These are phyloP conservation scores for Drosophila eugracilis DNA, from an alignment of 1,140 invertebrate genomes.

Conservation along the genomic window DNA sequence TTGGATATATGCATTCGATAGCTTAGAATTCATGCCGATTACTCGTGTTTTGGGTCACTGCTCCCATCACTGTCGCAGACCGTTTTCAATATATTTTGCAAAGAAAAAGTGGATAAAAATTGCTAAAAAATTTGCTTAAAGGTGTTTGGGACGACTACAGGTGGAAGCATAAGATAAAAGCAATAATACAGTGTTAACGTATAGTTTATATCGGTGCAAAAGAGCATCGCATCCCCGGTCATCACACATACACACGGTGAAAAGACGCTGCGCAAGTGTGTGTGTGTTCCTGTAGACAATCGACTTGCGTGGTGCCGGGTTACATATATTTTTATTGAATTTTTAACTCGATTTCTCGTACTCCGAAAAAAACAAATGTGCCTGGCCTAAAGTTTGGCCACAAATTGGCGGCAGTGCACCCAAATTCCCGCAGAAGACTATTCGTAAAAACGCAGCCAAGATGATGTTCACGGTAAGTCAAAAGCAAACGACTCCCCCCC, in stretches of 20 bases:
- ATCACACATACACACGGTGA: constrained; percentile 45
- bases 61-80: constrained; percentile 34
- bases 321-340: constrained; percentile 77
- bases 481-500: constrained; percentile 8
- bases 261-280: constrained; percentile 50
- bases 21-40: not conserved
- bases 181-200: not conserved
- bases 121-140: not conserved
- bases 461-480: constrained; percentile 84
- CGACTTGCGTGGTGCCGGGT: constrained; percentile 80
- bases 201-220: not conserved
- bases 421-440: constrained; percentile 45
- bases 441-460: constrained; percentile 31
- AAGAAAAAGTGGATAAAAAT: constrained; percentile 14
- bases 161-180: constrained; percentile 15
- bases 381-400: constrained; percentile 40
- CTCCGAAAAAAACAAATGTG: constrained; percentile 50
- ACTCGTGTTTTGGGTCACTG: constrained; percentile 6
- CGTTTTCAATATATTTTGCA: constrained; percentile 51
- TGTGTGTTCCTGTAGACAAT: constrained; percentile 69
- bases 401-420: constrained; percentile 40
- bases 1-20: not conserved
- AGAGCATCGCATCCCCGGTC: constrained; percentile 36
- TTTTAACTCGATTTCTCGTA: constrained; percentile 30
- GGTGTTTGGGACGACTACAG: constrained; percentile 2